Evolutionary conservation across 2,113 vertebrate genomes (phyloP), one percentile per base, ranked within the genome.

Genomic region (Coptodon rendalli): DNA sequence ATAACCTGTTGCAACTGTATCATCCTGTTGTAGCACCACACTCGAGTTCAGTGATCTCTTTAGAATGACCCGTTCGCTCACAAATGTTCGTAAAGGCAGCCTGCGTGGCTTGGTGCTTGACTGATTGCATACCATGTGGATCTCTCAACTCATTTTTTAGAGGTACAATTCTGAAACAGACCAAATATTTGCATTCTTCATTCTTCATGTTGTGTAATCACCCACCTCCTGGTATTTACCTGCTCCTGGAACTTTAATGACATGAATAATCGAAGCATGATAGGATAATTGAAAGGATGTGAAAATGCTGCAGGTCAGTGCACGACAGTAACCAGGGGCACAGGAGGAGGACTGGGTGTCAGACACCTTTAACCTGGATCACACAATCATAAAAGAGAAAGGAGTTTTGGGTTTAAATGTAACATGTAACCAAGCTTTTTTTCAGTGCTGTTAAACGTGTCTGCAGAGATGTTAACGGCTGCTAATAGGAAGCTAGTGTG

Each of bases 21-120:
- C 11, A 56, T 0, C n/a, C 9, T 54, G n/a, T 54, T 2, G 12
- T 6, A 24, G 9, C 9, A 24, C n/a, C n/a, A 56, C n/a, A 22
- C 53, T 54, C 3, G 2, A 56, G 11, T 12, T 56, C 53, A 24
- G 53, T 4, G n/a, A 1, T 22, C 22, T 24, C 53, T 56, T 24
- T 56, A 24, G 10, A 16, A 48, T 3, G 45, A 56, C 22, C n/a
- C 0, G n/a, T 54, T 53, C 5, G 3, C 10, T 22, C 9, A 22
- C n/a, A 54, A 54, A 24, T 54, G 52, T 54, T 12, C 4, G 3
- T 56, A 56, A 56, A 56, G 10, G 53, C 53, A 56, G 54, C 12
- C 6, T 56, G 0, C 0, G 5, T 5, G 38, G 9, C 9, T 40
- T 10, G 14, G 13, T 4, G 22, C n/a, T 24, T 22, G 10, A 3